These are phyloP conservation scores for Ips nitidus DNA, from an alignment of 1,140 invertebrate genomes.

Conservation along the genomic window DNA sequence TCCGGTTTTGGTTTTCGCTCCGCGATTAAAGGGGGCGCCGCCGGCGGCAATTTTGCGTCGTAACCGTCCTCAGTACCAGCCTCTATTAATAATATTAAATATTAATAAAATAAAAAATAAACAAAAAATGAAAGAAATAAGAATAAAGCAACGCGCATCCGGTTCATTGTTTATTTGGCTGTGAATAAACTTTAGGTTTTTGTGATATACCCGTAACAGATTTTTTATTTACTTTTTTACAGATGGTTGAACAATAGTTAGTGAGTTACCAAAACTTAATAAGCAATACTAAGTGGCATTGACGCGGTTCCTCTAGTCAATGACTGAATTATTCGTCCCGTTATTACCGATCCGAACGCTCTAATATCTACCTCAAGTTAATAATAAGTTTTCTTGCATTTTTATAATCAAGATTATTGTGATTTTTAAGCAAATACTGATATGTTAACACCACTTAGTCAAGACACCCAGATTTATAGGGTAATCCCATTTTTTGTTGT, in stretches of 20 bases:
- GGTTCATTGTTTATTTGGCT: constrained; percentile 43
- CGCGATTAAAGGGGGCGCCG: constrained; percentile 1
- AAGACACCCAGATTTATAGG: too few species aligned
- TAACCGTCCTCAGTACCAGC: constrained; percentile 38
- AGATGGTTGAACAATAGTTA: constrained; percentile 32
- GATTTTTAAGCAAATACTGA: too few species aligned
- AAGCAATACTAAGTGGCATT: constrained; percentile 40
- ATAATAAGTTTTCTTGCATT: constrained; percentile 3
- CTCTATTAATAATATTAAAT: constrained; percentile 11
- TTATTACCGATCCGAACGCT: background rate
- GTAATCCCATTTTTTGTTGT: too few species aligned
- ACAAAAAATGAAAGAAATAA: too few species aligned
- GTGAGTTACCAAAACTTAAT: constrained; percentile 44
- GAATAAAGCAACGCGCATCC: constrained; percentile 20
- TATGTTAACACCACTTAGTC: too few species aligned
- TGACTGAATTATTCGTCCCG: constrained; percentile 22
- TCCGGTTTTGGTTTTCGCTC: constrained; percentile 14
- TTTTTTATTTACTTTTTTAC: constrained; percentile 40
- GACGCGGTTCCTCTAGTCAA: constrained; percentile 38
- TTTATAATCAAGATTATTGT: background rate
- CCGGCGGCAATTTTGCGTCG: constrained; percentile 1
- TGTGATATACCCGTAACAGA: constrained; percentile 40
- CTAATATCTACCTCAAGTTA: background rate
- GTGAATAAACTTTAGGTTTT: constrained; percentile 43
- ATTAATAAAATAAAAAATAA: background rate